Evolutionary conservation across 2,797 vertebrate species (phyloP), one percentile per base, ranked within the genome.

Genomic region (Paedocypris micromegethes): DNA sequence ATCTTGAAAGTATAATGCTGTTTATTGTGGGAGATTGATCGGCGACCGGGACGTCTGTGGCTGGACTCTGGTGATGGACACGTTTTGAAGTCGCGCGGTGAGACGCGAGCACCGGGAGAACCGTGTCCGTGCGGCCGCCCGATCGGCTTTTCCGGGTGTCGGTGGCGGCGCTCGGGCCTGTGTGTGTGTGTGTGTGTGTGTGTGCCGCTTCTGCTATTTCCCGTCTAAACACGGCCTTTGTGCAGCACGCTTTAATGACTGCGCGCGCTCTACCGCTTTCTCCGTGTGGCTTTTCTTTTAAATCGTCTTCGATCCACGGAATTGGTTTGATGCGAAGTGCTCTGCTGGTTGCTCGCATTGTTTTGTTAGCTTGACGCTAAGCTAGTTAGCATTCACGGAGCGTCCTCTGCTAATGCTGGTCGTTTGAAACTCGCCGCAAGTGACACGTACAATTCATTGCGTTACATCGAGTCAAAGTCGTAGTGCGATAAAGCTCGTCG

Each of bases 1-100:
- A 82, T 82, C 74, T 82, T 82, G 80, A 76, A 82, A 23, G 79
- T 80, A 75, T 80, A 75, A 80, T 82, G 75, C 76, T 75, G 72
- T 46, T 78, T 74, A 71, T 74, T 79, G 64, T 72, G 56, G 58
- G 66, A 63, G 54, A 23, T 79, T 74, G 73, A 70, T 72, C 40
- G 70, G 40, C 71, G 46, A 60, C 71, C 56, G 64, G 69, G 64
- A 68, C 59, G 58, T 76, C 69, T 77, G 74, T 74, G 43, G 58
- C 51, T 52, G 56, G 50, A 37, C 67, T 9, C 66, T 66, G 67
- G 53, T 68, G 72, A 77, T 59, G 58, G 73, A 66, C 41, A 67
- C 51, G 60, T 37, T 44, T 59, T 68, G 72, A 67, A 63, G n/a
- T 5, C 45, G 68, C 48, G 68, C 63, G 57, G 43, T 49, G 48